Base-by-base conservation (phyloP, 2,888 invertebrate genomes). In the Rhyacophila evoluta region DNA sequence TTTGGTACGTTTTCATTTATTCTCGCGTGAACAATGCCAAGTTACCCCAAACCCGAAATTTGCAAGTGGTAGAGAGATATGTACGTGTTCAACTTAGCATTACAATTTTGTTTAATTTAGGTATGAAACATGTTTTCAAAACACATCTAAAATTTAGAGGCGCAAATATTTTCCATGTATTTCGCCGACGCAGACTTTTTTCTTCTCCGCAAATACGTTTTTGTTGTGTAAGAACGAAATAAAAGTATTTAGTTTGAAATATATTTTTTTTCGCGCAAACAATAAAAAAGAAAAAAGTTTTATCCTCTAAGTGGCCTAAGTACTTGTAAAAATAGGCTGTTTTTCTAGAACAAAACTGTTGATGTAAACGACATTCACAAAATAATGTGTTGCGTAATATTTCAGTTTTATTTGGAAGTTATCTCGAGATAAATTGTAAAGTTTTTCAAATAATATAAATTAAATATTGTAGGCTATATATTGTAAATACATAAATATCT, bases 71-170 rank as follows among this genome's bases (percentile, higher is more conserved):
- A 8, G 1, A 55, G 55, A 55, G 55, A 33, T 4, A 19, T 55
- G 55, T 55, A 55, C 55, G 55, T 55, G 55, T 55, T 55, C 55
- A 55, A 55, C 55, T 15, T 55, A 55, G 55, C 55, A 19, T 55
- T 55, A 55, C 55, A 55, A 55, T 55, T 55, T 55, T 55, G 55
- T 55, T 55, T 55, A 55, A 55, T 55, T 55, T 55, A 55, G 55
- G 55, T 55, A 55, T 55, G 55, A 55, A 55, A 55, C 55, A 55
- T 55, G 55, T 55, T 55, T 55, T 19, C 55, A 55, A 55, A 55
- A 55, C 55, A 55, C 55, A 55, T 55, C 55, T 19, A 55, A 55
- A 55, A 55, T 55, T 55, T 55, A 55, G 25, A 55, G 55, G 55
- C 55, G 55, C 19, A 19, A 55, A 55, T 55, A 55, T 55, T 55